phyloP scores from a whole-genome alignment of 2,113 vertebrate species.

The Thinocorus orbignyianus region DNA sequence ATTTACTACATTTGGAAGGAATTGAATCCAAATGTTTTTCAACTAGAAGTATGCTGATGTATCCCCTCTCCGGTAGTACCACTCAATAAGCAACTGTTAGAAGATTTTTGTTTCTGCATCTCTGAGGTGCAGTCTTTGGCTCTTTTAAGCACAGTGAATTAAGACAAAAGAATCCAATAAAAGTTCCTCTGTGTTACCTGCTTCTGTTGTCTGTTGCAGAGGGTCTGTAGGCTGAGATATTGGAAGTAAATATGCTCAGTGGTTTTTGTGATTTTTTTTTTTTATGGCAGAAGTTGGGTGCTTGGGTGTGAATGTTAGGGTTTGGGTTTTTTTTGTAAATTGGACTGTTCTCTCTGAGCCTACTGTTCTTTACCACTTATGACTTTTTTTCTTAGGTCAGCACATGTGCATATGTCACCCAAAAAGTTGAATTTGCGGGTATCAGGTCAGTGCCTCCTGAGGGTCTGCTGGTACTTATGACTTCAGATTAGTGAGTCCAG shows the following conservation, averaged over 20 bases:
- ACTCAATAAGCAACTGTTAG: neutral
- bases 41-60: neutral
- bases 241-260: neutral
- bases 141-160: neutral
- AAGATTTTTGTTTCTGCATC: neutral
- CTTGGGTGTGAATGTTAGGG: accelerated
- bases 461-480: neutral
- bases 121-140: neutral
- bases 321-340: neutral
- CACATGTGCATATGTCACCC: constrained; percentile 94
- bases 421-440: constrained; percentile 97
- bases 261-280: neutral
- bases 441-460: constrained; percentile 83
- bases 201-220: neutral
- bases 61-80: neutral
- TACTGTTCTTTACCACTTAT: neutral
- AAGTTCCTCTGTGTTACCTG: neutral
- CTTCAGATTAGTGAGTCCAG: neutral
- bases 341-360: neutral
- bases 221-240: neutral
- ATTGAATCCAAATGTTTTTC: neutral
- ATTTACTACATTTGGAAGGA: neutral
- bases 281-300: neutral
- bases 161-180: neutral
- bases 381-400: constrained; percentile 81